These are phyloP conservation scores for Peromyscus melanophrys DNA, from an alignment of 2,797 vertebrate species.

Conservation along the genomic window DNA sequence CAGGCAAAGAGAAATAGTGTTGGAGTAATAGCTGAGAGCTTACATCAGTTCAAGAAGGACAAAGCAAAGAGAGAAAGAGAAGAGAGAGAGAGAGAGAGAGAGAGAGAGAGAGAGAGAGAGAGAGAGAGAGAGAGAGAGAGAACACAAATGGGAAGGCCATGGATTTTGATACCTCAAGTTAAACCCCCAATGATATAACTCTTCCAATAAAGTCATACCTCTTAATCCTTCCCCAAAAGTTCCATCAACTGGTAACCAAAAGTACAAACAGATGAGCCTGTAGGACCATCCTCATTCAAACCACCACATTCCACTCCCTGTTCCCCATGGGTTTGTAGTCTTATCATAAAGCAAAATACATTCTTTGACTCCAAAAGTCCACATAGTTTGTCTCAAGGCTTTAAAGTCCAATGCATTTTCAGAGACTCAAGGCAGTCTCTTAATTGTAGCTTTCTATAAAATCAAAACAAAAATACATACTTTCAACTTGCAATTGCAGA, in stretches of 20 bases:
- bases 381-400: neutral
- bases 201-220: neutral
- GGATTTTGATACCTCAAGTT: neutral
- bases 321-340: neutral
- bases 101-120: too few relatives aligned
- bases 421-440: neutral
- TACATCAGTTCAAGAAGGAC: neutral
- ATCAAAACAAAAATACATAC: neutral
- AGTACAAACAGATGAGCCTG: neutral
- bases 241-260: neutral
- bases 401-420: neutral
- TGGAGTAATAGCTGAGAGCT: neutral
- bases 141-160: neutral
- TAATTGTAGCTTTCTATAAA: neutral
- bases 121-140: too few relatives aligned
- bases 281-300: neutral
- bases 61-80: neutral
- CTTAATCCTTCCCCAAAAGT: neutral
- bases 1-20: too few relatives aligned
- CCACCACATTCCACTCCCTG: neutral
- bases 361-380: neutral
- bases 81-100: too few relatives aligned
- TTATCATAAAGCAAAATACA: neutral
- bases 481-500: neutral
- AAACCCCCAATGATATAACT: neutral